phyloP scores from a whole-genome alignment of 2,113 vertebrate genomes.

The Typhlomys cinereus region DNA sequence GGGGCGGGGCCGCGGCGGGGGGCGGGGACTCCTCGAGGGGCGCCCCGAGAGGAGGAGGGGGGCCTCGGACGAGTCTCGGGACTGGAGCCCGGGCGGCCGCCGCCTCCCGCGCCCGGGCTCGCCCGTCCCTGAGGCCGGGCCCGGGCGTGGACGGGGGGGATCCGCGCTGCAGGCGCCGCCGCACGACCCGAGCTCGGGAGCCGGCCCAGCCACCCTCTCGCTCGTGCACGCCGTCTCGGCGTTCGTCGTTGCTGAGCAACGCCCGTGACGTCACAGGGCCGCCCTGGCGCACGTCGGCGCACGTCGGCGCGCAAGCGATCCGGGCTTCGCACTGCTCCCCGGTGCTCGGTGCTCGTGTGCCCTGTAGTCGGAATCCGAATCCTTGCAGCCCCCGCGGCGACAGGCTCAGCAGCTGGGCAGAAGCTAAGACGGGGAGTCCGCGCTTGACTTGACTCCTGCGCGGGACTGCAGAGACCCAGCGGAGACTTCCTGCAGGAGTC shows the following conservation, averaged over 20 bases:
- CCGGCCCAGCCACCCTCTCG: background rate
- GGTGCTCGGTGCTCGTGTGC: accelerated
- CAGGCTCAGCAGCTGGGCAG: background rate
- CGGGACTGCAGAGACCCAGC: too few relatives aligned
- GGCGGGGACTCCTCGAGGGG: background rate
- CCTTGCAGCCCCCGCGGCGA: background rate
- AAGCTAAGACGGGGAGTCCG: background rate
- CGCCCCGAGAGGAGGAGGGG: background rate
- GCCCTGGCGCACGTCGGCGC: accelerated
- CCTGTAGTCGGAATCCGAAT: background rate
- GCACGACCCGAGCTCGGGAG: constrained; percentile 37
- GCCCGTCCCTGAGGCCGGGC: constrained; percentile 30
- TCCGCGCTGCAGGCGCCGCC: constrained; percentile 47
- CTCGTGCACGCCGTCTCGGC: constrained; percentile 43
- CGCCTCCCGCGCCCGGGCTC: constrained; percentile 48
- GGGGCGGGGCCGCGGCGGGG: background rate
- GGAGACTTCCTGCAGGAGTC: too few relatives aligned
- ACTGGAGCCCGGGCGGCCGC: constrained; percentile 20
- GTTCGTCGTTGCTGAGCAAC: constrained; percentile 86
- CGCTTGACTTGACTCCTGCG: background rate
- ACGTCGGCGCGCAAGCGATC: accelerated
- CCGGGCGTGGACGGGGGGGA: constrained; percentile 12
- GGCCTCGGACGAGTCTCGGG: background rate
- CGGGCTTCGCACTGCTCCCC: accelerated
- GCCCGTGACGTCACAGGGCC: constrained; percentile 60